These are phyloP conservation scores for Didymodactylos carnosus DNA, from an alignment of 2,888 invertebrate species.

Conservation along the genomic window DNA sequence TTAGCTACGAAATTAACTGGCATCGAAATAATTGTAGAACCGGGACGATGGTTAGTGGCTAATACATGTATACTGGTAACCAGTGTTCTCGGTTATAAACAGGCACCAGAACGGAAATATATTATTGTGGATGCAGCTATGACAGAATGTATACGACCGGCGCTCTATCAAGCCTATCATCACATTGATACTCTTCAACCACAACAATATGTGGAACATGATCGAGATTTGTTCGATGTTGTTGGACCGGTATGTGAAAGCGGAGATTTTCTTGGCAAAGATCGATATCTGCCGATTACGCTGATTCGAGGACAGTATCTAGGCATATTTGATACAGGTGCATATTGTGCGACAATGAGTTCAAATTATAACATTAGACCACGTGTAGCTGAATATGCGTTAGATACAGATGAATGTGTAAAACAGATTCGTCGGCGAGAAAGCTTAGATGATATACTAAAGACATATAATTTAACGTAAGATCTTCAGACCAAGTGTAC, in stretches of 20 bases:
- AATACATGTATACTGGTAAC: slow-evolving; percentile 25
- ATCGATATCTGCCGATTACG: slow-evolving; percentile 23
- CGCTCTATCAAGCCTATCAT: slow-evolving; percentile 33
- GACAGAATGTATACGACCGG: slow-evolving; percentile 34
- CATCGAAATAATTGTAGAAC: slow-evolving; percentile 31
- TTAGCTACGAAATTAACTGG: slow-evolving; percentile 18
- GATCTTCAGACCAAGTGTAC: too few relatives aligned
- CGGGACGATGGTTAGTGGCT: slow-evolving; percentile 33
- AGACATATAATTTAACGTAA: too few relatives aligned
- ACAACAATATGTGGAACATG: neutral
- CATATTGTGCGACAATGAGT: slow-evolving; percentile 29
- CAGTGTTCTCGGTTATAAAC: slow-evolving; percentile 28
- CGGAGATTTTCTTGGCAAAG: slow-evolving; percentile 32
- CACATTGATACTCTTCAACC: slow-evolving; percentile 26
- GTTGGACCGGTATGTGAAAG: slow-evolving; percentile 36
- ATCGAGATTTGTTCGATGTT: slow-evolving; percentile 22
- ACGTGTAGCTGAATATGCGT: slow-evolving; percentile 23
- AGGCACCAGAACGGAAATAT: slow-evolving; percentile 21
- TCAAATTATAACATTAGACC: slow-evolving; percentile 34
- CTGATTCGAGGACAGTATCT: slow-evolving; percentile 14
- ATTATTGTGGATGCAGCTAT: slow-evolving; percentile 32
- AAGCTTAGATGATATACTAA: neutral
- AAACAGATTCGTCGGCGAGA: neutral
- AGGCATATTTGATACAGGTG: slow-evolving; percentile 27
- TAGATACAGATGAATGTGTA: neutral